phyloP scores from a whole-genome alignment of 2,113 vertebrate species.

The Hystrix brachyura region DNA sequence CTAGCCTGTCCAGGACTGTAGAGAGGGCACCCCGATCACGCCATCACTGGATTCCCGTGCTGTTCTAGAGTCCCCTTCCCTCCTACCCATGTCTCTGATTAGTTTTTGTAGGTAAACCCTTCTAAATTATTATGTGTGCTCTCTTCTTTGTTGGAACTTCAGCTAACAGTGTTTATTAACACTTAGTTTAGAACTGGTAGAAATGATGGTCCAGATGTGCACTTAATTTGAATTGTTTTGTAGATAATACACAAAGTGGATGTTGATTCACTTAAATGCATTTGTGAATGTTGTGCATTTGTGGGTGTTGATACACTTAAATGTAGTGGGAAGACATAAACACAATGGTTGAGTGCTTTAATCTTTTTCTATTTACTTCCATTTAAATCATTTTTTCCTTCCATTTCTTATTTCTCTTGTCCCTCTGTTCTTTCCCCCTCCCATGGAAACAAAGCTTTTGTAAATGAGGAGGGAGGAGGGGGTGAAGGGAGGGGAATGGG shows the following conservation, averaged over 20 bases:
- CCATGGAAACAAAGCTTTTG: too few species aligned
- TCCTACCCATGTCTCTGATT: neutral
- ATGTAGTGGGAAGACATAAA: neutral
- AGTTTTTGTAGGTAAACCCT: neutral
- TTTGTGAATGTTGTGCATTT: neutral
- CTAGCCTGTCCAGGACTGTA: neutral
- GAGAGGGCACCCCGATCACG: neutral
- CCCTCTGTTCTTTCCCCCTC: too few species aligned
- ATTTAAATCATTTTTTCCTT: neutral
- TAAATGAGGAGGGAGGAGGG: too few species aligned
- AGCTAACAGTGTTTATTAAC: neutral
- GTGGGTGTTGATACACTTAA: neutral
- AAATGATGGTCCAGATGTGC: neutral
- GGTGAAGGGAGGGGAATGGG: too few species aligned
- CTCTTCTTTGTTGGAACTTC: neutral
- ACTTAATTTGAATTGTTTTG: neutral
- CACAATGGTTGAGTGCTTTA: neutral
- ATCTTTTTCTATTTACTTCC: conserved; percentile 12
- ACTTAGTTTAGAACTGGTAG: neutral
- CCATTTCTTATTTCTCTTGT: too few species aligned
- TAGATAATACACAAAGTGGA: neutral
- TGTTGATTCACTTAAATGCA: neutral
- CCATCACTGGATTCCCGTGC: neutral
- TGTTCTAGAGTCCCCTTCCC: neutral
- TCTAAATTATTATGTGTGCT: neutral